A percentile compares a stretch with the other conserved stretches of the same genome.
Conservation (phyloP, 2,797 vertebrate species). For the Melanotaenia parkinsoni region DNA sequence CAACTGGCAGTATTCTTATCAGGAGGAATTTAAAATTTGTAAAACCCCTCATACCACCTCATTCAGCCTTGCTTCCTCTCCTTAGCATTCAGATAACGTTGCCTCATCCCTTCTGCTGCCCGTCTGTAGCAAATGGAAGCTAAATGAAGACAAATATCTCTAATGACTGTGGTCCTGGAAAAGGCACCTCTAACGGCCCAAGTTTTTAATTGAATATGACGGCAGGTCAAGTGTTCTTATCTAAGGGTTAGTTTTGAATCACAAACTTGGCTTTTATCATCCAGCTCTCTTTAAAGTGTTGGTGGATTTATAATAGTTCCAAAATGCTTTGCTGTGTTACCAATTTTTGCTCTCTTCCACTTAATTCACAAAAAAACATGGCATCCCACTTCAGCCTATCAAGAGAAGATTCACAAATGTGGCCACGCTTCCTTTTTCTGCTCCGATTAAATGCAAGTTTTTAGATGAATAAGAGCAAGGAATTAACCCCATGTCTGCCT, state of each 20-base stretch:
- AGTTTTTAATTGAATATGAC: constrained; percentile 57
- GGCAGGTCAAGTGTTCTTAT: constrained; percentile 47
- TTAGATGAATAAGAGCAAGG: background rate
- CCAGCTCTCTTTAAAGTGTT: background rate
- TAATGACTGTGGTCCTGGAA: constrained; percentile 51
- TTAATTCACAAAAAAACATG: background rate
- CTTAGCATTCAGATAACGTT: constrained; percentile 35
- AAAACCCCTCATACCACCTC: constrained; percentile 11
- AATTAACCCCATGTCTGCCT: background rate
- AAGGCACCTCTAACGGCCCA: constrained; percentile 55
- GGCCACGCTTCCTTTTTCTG: background rate
- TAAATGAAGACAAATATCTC: constrained; percentile 67
- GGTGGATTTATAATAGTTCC: constrained; percentile 7
- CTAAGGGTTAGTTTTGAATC: constrained; percentile 17
- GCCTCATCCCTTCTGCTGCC: constrained; percentile 37
- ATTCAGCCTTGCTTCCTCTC: constrained; percentile 26
- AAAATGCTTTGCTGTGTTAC: constrained; percentile 39
- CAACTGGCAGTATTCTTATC: background rate
- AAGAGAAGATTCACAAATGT: background rate
- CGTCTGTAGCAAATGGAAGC: constrained; percentile 65
- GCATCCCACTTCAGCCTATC: background rate
- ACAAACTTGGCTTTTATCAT: constrained; percentile 38
- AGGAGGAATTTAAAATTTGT: constrained; percentile 9
- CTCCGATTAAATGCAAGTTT: background rate
- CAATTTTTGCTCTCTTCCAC: background rate